phyloP scores from a whole-genome alignment of 1,140 invertebrate genomes.

The Fopius arisanus region DNA sequence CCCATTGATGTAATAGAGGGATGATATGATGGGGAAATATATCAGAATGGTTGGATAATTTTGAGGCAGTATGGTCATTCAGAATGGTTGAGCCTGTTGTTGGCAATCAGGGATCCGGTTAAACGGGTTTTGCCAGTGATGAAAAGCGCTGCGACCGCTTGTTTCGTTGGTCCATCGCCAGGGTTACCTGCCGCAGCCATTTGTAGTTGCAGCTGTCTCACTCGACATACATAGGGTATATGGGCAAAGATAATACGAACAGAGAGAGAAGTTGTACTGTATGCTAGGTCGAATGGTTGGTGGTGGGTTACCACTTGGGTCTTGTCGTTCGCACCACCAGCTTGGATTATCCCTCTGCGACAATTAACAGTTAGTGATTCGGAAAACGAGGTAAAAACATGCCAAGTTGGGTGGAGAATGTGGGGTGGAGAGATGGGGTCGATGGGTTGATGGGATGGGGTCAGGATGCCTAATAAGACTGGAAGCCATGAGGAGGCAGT shows the following conservation, averaged over 20 bases:
- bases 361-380: constrained; percentile 39
- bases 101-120: constrained; percentile 15
- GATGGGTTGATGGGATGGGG: background rate
- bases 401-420: constrained; percentile 11
- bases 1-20: too few species aligned
- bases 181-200: constrained; percentile 31
- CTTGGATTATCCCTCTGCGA: constrained; percentile 34
- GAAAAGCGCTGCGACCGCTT: constrained; percentile 17
- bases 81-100: constrained; percentile 22
- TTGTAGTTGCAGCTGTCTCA: constrained; percentile 8
- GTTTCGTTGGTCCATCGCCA: constrained; percentile 26
- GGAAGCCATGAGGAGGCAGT: background rate
- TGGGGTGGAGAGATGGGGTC: background rate
- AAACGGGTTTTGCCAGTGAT: background rate
- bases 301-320: constrained; percentile 21
- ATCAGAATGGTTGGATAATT: background rate
- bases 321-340: constrained; percentile 24
- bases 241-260: background rate
- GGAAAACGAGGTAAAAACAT: constrained; percentile 36
- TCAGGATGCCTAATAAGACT: background rate
- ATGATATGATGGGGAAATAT: background rate
- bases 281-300: constrained; percentile 15
- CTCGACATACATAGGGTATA: background rate
- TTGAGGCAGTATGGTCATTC: background rate
- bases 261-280: background rate